phyloP scores from a whole-genome alignment of 2,797 vertebrate genomes.

The Oreochromis grahami region DNA sequence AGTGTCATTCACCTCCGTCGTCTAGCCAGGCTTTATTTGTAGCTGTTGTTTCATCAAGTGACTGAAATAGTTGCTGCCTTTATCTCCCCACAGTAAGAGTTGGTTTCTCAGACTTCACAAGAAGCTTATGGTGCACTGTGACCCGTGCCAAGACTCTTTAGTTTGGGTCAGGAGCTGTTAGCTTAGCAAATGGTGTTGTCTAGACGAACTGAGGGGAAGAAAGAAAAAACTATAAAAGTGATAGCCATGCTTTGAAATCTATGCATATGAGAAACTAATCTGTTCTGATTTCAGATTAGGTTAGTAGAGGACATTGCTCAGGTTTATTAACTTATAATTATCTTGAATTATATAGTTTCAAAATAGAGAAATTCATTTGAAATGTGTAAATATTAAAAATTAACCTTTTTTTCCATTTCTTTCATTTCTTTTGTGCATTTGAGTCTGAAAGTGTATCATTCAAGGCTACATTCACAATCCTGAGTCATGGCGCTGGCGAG shows the following conservation, averaged over 20 bases:
- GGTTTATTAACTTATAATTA: not conserved
- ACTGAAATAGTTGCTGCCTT: slow-evolving; percentile 54
- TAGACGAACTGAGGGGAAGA: not conserved
- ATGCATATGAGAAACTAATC: not conserved
- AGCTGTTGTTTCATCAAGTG: slow-evolving; percentile 21
- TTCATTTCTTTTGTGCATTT: not conserved
- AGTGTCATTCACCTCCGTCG: slow-evolving; percentile 4
- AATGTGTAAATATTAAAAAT: not conserved
- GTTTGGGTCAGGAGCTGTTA: slow-evolving; percentile 28
- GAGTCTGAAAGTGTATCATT: not conserved
- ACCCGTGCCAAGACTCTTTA: slow-evolving; percentile 14
- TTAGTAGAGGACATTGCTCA: not conserved
- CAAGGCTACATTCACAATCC: not conserved
- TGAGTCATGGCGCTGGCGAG: not conserved
- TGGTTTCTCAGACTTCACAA: slow-evolving; percentile 48
- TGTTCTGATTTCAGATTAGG: not conserved
- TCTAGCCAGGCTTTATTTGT: slow-evolving; percentile 18
- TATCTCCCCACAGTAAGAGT: slow-evolving; percentile 40
- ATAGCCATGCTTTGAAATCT: not conserved
- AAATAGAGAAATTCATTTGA: not conserved
- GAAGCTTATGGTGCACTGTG: slow-evolving; percentile 44
- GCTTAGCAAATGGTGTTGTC: slow-evolving; percentile 16
- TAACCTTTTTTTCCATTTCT: not conserved
- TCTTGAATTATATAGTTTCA: not conserved
- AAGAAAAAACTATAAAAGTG: not conserved